Base-by-base conservation (phyloP, 1,140 invertebrate species). In the Zaprionus nigranus region DNA sequence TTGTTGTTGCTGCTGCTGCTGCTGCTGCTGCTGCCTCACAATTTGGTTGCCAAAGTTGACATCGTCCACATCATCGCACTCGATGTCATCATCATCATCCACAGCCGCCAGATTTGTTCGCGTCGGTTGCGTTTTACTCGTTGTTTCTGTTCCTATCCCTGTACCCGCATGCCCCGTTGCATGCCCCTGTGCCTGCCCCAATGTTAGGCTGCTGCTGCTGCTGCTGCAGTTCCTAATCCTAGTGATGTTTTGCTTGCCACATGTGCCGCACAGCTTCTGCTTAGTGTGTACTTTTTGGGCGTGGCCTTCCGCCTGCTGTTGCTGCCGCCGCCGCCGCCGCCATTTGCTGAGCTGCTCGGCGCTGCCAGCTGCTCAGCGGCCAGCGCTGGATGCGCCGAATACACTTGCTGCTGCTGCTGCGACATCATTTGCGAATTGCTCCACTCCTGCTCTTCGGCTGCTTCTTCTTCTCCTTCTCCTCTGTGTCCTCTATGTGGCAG, bases 311-410 rank as follows among this genome's bases (percentile, higher is more conserved):
- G 81, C 71, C 84, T 83, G 67, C 80, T 85, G 26, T 53, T 63
- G 58, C 34, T 61, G 58, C 34, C 40, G 26, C 24, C 53, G 73
- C 11, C 4, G 73, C 11, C 4, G 53, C 9, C 26, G n/a, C 15
- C 43, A 49, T 49, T 69, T 67, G 11, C 49, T 54, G 40, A 46
- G 65, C 71, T 82, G 72, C 58, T 88, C 75, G 43, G 86, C 83
- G 86, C 67, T 90, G 84, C 62, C 68, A 92, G 71, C 71, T 92
- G 91, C 77, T 91, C 82, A 72, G 78, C 75, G 60, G 90, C 90
- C 78, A 91, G 75, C 76, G 79, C 90, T 79, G 91, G 91, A 92
- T 92, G 91, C 74, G 91, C 87, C 53, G 91, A 92, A 74, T 86
- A 92, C 71, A 86, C 79, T 82, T 92, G 81, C 75, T 90, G 75